Evolutionary conservation across 92 coral and sea anemone genomes (phyloP), one percentile per base, ranked within the genome.

Genomic region (Galaxea fascicularis): DNA sequence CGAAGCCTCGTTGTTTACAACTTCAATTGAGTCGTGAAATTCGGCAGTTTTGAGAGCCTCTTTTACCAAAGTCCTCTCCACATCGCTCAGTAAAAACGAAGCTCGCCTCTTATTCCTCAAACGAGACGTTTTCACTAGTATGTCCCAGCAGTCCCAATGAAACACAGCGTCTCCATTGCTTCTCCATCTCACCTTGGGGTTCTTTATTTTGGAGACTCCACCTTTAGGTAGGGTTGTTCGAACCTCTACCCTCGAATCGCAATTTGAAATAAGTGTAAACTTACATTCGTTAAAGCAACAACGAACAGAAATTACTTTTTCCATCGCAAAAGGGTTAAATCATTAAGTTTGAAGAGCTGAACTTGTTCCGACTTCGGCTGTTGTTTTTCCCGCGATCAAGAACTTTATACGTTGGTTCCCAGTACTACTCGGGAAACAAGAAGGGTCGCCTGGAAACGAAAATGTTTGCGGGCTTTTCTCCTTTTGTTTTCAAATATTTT

Each of bases 1-100:
- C 52, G 52, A 44, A 28, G 85, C 89, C 59, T 86, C 79, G 63
- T 24, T 72, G 22, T 9, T 39, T 29, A 86, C 51, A 44, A 18
- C 14, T 7, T 56, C 80, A 0, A 49, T 16, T 24, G 89, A 78
- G 85, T 78, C 89, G 67, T 86, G 89, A 15, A 78, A 78, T 35
- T 86, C 89, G 5, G 89, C 89, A 20, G 89, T 78, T 70, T 86
- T 86, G 13, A n/a, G 30, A 14, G 89, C 89, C 78, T 70, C 89
- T 71, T 74, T 83, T 20, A 86, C 85, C 63, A 86, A 64, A 35
- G 78, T 13, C 77, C 70, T 86, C 59, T 86, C 89, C 31, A 21
- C 27, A 4, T 25, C 39, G 57, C 65, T 86, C 26, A 86, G 12
- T 4, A 27, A 53, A 46, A 72, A 63, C 57, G 85, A 53, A 27